Conservation (phyloP, 2,797 vertebrate genomes). For the Esox lucius region DNA sequence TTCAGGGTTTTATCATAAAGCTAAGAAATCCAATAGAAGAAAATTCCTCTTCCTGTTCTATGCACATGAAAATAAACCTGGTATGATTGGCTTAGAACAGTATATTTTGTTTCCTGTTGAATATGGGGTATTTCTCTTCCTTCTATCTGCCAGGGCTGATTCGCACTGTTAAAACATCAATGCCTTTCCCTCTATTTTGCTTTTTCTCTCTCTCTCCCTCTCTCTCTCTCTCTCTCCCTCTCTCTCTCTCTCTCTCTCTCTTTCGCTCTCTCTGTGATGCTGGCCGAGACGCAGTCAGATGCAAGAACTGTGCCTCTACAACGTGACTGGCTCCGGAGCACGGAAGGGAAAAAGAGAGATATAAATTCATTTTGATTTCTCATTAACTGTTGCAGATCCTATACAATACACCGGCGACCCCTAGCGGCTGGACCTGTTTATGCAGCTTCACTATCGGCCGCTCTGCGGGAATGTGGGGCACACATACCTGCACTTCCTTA, state of each 20-base stretch:
- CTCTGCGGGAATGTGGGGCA: slow-evolving; percentile 4
- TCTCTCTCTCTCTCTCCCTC: not conserved
- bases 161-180: not conserved
- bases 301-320: slow-evolving; percentile 63
- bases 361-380: slow-evolving; percentile 70
- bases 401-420: slow-evolving; percentile 75
- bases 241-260: not conserved
- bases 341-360: slow-evolving; percentile 37
- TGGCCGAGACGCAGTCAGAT: slow-evolving; percentile 32
- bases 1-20: too few species aligned
- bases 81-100: too few species aligned
- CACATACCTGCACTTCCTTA: too few species aligned
- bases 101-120: too few species aligned
- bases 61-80: too few species aligned
- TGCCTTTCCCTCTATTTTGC: not conserved
- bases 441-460: slow-evolving; percentile 13
- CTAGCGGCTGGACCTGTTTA: slow-evolving; percentile 49
- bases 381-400: slow-evolving; percentile 58
- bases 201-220: not conserved
- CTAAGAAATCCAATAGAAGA: too few species aligned
- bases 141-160: not conserved
- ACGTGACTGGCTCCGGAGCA: slow-evolving; percentile 71
- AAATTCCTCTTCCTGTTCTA: too few species aligned
- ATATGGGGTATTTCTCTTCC: not conserved
- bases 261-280: not conserved